Evolutionary conservation across 1,140 invertebrate genomes (phyloP).

Genomic region (Eumeta japonica): DNA sequence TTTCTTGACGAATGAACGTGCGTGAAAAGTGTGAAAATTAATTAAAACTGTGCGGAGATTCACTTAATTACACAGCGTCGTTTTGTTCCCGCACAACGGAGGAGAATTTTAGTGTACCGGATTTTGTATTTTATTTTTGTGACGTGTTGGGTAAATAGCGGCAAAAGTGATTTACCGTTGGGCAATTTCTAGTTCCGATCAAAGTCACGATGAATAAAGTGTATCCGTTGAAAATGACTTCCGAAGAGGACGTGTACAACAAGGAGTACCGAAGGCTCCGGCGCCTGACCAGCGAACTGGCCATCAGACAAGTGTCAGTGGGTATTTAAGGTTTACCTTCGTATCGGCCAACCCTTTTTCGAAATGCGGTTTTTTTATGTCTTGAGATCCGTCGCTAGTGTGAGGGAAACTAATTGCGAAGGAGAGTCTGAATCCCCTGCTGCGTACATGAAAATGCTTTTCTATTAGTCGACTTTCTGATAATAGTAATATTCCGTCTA

Average conservation of each 20-base stretch:
- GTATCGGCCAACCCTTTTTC: too few relatives aligned
- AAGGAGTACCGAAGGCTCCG: slow-evolving; percentile 64
- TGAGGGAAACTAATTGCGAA: too few relatives aligned
- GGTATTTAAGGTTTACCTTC: slow-evolving; percentile 42
- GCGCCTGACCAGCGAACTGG: slow-evolving; percentile 63
- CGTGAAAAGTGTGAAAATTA: too few relatives aligned
- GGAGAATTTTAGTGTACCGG: not conserved
- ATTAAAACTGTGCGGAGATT: too few relatives aligned
- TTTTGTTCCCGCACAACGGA: not conserved
- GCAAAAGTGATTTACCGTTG: too few relatives aligned
- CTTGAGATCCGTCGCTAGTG: not conserved
- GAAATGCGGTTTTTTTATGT: not conserved
- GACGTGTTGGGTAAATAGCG: slow-evolving; percentile 9
- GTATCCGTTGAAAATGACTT: slow-evolving; percentile 12
- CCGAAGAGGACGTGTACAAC: slow-evolving; percentile 59
- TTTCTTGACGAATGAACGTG: too few relatives aligned
- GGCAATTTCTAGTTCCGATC: too few relatives aligned
- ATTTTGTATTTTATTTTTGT: not conserved
- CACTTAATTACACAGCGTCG: too few relatives aligned
- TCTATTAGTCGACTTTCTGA: too few relatives aligned
- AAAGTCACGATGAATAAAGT: slow-evolving; percentile 10
- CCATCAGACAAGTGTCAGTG: slow-evolving; percentile 61
- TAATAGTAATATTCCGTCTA: too few relatives aligned
- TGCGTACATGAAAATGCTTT: too few relatives aligned
- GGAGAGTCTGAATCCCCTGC: too few relatives aligned